Conservation (phyloP, 1,140 invertebrate genomes). For the Temnothorax nylanderi region DNA sequence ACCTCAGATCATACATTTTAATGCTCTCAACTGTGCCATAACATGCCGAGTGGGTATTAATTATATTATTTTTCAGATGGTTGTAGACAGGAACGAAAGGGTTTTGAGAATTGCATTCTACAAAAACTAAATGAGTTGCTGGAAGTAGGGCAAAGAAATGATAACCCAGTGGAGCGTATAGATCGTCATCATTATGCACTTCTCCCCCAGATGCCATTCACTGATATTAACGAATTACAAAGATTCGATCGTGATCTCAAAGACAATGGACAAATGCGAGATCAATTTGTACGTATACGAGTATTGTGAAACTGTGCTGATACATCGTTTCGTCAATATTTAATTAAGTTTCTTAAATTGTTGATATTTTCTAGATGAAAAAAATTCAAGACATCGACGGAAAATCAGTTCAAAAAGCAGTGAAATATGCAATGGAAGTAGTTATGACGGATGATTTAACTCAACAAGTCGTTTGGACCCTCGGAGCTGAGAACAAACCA, state of each 20-base stretch:
- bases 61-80: background rate
- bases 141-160: background rate
- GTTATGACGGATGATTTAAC: background rate
- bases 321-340: background rate
- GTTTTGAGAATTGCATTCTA: background rate
- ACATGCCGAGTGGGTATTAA: too few species aligned
- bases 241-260: background rate
- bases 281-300: background rate
- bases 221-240: background rate
- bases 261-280: background rate
- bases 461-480: background rate
- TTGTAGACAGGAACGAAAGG: background rate
- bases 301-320: background rate
- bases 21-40: constrained; percentile 17
- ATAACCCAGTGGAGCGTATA: background rate
- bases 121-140: background rate
- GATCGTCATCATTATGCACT: background rate
- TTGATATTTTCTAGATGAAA: background rate
- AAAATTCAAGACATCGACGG: constrained; percentile 13
- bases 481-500: background rate
- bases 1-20: constrained; percentile 9
- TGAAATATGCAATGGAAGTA: background rate
- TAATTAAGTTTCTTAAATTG: background rate
- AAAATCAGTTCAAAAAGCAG: background rate
- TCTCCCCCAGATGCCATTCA: background rate